Evolutionary conservation across 2,113 vertebrate species (phyloP).

Genomic region (Pomatostomus ruficeps): DNA sequence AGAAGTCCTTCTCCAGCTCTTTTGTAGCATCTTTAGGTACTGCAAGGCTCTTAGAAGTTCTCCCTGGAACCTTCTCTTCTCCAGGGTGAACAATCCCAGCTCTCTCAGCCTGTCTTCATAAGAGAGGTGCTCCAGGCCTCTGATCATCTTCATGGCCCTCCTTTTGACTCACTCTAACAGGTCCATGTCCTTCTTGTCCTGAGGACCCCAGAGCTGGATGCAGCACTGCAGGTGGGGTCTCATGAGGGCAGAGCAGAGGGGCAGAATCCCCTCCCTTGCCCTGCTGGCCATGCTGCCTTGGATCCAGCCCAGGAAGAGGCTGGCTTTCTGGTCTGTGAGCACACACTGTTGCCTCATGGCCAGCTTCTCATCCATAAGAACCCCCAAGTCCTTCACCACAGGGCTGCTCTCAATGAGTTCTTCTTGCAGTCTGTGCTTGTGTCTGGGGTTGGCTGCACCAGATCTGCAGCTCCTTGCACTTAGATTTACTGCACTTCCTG

Average conservation of each 20-base stretch:
- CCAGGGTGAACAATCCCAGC: background rate
- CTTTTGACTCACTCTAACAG: background rate
- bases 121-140: background rate
- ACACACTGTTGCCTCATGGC: fast-evolving
- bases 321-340: background rate
- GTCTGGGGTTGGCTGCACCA: background rate
- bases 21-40: background rate
- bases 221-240: background rate
- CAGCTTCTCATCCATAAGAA: background rate
- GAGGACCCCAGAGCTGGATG: background rate
- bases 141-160: no score
- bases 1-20: background rate
- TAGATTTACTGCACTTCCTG: background rate
- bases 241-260: background rate
- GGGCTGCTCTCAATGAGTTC: background rate
- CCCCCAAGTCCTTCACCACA: background rate
- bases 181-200: fast-evolving
- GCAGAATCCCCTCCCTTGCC: background rate
- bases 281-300: fast-evolving
- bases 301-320: background rate
- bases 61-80: background rate
- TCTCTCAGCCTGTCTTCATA: background rate
- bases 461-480: background rate
- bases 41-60: background rate
- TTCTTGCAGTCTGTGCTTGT: background rate